Conservation (phyloP, 2,113 vertebrate genomes). For the Passer montanus region DNA sequence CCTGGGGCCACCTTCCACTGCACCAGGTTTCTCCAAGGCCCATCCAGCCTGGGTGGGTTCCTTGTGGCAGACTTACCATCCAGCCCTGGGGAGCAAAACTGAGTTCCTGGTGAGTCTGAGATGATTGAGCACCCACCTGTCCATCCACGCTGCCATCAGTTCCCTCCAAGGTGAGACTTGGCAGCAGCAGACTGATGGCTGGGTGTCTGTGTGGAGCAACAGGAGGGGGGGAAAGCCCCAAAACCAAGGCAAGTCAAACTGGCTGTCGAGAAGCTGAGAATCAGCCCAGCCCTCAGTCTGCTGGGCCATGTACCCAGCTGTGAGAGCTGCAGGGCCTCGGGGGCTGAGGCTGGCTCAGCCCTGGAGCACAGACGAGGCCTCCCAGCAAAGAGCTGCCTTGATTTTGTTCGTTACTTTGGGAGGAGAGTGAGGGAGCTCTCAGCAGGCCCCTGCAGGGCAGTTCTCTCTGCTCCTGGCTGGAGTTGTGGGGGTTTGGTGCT, state of each 20-base stretch:
- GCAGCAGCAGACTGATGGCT: background rate
- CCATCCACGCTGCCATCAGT: background rate
- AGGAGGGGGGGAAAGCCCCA: rapidly evolving
- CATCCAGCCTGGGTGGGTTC: background rate
- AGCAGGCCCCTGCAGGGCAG: background rate
- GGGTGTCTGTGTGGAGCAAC: rapidly evolving
- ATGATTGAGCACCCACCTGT: background rate
- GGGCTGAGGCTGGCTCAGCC: background rate
- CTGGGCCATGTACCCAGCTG: rapidly evolving
- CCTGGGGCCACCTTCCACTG: background rate
- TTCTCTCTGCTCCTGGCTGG: background rate
- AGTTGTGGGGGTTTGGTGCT: background rate
- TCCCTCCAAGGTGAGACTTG: background rate
- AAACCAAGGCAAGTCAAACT: background rate
- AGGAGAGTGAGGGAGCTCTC: background rate
- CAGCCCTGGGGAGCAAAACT: background rate
- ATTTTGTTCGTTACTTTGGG: background rate
- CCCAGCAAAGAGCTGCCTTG: background rate
- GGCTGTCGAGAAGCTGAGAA: background rate
- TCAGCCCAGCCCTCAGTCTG: background rate
- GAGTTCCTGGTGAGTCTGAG: background rate
- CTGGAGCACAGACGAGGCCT: rapidly evolving
- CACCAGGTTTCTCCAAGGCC: background rate
- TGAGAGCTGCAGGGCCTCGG: background rate
- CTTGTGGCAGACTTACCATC: background rate